These are phyloP conservation scores for Julus scanicus DNA, from an alignment of 2,888 invertebrate species.

Conservation along the genomic window DNA sequence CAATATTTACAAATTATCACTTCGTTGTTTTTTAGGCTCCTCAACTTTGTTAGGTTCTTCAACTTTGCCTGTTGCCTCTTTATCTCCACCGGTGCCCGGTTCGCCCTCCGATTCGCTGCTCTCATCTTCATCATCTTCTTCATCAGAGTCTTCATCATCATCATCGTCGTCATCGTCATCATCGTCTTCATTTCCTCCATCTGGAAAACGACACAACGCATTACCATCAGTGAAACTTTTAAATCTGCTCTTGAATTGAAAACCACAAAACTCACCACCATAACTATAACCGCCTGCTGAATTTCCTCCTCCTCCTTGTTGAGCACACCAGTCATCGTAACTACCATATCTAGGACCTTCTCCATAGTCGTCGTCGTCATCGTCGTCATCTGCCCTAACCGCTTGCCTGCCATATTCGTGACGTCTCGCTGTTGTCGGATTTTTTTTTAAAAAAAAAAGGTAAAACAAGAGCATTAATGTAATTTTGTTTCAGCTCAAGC, in stretches of 20 bases:
- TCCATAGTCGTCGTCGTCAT: constrained; percentile 72
- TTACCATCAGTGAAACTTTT: not conserved
- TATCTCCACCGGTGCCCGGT: not conserved
- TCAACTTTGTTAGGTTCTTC: constrained; percentile 12
- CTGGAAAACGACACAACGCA: not conserved
- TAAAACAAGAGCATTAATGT: not conserved
- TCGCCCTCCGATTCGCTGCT: constrained; percentile 28
- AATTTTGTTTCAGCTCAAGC: not conserved
- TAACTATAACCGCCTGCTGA: not conserved
- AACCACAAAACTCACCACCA: not conserved
- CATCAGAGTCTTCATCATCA: constrained; percentile 46
- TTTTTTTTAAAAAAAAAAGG: not conserved
- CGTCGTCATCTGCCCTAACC: constrained; percentile 72
- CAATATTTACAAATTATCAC: not conserved
- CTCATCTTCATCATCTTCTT: constrained; percentile 43
- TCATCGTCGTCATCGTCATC: constrained; percentile 54
- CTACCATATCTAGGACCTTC: constrained; percentile 60
- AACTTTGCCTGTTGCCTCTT: not conserved
- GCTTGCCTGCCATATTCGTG: constrained; percentile 91
- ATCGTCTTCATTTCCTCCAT: constrained; percentile 38
- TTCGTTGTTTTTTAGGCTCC: not conserved
- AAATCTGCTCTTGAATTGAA: not conserved
- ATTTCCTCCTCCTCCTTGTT: constrained; percentile 3
- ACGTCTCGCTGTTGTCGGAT: constrained; percentile 73
- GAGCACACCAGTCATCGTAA: constrained; percentile 19